Evolutionary conservation across 2,797 vertebrate species (phyloP).

Genomic region (Microhierax caerulescens): DNA sequence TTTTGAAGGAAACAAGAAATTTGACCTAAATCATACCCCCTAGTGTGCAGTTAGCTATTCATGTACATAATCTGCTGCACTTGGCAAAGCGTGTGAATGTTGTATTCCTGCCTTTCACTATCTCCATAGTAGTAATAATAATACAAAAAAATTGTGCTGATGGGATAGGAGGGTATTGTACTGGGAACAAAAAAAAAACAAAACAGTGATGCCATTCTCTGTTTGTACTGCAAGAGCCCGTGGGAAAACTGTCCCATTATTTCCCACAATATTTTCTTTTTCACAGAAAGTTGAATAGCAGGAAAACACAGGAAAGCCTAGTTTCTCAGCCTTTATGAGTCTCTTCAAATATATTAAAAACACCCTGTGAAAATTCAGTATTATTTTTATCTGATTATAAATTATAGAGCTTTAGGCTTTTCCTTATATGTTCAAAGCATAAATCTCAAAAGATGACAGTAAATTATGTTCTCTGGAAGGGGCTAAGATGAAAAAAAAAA

Average conservation of each 20-base stretch:
- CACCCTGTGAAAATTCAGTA: neutral
- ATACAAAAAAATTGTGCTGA: constrained; percentile 65
- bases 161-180: constrained; percentile 63
- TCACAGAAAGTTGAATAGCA: neutral
- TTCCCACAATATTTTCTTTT: constrained; percentile 59
- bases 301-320: neutral
- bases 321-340: neutral
- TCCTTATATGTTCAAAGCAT: neutral
- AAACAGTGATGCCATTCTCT: constrained; percentile 18
- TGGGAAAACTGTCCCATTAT: constrained; percentile 59
- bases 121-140: constrained; percentile 60
- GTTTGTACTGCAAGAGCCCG: constrained; percentile 27
- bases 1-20: constrained; percentile 63
- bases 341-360: neutral
- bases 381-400: neutral
- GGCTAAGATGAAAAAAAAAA: neutral
- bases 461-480: neutral
- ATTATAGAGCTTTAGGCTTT: neutral
- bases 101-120: constrained; percentile 58
- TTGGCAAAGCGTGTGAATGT: constrained; percentile 8
- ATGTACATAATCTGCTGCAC: constrained; percentile 38
- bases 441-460: neutral
- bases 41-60: constrained; percentile 55
- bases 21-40: constrained; percentile 62
- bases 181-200: constrained; percentile 41